Conservation (phyloP, 2,888 invertebrate genomes). For the Ommatoiulus sabulosus region DNA sequence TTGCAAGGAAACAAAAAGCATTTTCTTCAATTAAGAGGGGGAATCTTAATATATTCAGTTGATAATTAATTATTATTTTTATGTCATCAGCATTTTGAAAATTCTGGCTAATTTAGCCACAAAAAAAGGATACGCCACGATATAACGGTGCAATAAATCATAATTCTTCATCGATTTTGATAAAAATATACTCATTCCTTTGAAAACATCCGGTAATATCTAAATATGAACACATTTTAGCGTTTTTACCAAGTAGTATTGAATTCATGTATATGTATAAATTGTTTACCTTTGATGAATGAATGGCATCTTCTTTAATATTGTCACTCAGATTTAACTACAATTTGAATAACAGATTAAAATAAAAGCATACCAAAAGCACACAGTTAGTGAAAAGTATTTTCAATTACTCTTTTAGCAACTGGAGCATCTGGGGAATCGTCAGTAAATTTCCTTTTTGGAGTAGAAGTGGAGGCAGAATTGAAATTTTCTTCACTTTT, state of each 20-base stretch:
- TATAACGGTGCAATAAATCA: conserved; percentile 53
- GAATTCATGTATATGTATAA: background rate
- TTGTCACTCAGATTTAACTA: background rate
- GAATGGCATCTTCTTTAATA: background rate
- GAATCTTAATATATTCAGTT: no score
- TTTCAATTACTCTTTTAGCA: background rate
- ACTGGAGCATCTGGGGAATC: background rate
- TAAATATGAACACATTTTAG: background rate
- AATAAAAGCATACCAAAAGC: background rate
- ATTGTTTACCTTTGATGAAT: background rate
- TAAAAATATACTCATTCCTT: conserved; percentile 40
- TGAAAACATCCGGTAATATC: conserved; percentile 56
- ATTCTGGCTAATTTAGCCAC: background rate
- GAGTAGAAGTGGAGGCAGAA: background rate
- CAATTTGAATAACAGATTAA: background rate
- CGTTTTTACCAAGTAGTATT: no score
- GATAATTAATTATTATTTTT: background rate
- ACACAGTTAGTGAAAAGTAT: background rate
- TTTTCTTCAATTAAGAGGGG: background rate
- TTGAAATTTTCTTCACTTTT: background rate
- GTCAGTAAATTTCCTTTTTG: background rate
- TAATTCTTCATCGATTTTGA: background rate
- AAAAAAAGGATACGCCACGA: conserved; percentile 58
- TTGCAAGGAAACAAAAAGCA: background rate
- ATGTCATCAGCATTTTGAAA: background rate